These are phyloP conservation scores for Marasmarcha lunaedactyla DNA, from an alignment of 2,888 invertebrate genomes.

Conservation along the genomic window DNA sequence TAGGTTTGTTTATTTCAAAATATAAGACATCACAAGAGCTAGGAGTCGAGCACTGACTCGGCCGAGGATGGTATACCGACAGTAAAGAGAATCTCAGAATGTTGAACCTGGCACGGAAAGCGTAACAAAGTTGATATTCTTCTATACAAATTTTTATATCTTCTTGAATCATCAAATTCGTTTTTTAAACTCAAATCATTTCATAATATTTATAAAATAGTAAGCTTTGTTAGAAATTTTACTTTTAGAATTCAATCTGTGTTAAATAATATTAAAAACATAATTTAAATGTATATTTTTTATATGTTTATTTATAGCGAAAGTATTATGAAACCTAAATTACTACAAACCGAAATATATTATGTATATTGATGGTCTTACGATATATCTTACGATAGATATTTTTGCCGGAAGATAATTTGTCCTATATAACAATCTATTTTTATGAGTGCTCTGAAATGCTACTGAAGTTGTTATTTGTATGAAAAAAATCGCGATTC, in stretches of 20 bases:
- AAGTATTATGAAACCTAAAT: constrained; percentile 47
- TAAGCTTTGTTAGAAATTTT: constrained; percentile 42
- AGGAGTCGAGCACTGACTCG: constrained; percentile 5
- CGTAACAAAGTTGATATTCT: constrained; percentile 8
- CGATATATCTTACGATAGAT: constrained; percentile 18
- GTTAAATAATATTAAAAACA: constrained; percentile 55
- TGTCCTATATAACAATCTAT: background rate
- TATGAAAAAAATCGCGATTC: background rate
- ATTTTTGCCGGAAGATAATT: background rate
- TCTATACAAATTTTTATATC: constrained; percentile 15
- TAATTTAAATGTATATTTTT: constrained; percentile 62
- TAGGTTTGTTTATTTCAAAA: constrained; percentile 18
- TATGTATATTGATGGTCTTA: no score
- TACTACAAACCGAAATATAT: constrained; percentile 28
- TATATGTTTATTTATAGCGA: constrained; percentile 39
- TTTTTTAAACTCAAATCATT: constrained; percentile 15
- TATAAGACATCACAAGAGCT: background rate
- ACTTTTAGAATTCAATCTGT: constrained; percentile 48
- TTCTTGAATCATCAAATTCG: no score
- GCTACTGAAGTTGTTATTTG: background rate
- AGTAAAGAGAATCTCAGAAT: constrained; percentile 44
- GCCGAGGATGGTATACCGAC: background rate
- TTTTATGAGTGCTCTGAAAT: background rate
- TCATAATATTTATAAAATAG: constrained; percentile 23
- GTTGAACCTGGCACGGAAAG: constrained; percentile 7